Evolutionary conservation across 2,113 vertebrate species (phyloP).

Genomic region (Myrmecophaga tridactyla): DNA sequence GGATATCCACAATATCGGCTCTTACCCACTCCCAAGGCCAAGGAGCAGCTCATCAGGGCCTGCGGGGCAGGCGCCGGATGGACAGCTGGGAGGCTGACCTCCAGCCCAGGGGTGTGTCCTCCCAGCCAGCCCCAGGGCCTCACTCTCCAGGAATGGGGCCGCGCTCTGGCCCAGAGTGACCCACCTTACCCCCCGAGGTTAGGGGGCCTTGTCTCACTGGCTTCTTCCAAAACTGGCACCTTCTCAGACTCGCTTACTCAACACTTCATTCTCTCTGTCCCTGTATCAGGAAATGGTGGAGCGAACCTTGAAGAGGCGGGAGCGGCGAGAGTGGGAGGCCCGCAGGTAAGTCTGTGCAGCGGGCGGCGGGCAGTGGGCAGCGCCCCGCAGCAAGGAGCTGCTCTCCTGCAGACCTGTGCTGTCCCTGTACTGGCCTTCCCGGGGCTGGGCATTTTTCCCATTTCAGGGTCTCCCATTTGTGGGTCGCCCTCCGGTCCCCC

Average conservation of each 20-base stretch:
- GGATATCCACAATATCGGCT: not conserved
- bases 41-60: not conserved
- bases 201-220: not conserved
- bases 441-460: not conserved
- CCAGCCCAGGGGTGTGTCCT: too few species aligned
- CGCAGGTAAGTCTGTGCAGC: slow-evolving; percentile 84
- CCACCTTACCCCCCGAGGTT: not conserved
- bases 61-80: not conserved
- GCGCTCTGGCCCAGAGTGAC: not conserved
- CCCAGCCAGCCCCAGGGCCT: not conserved
- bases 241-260: not conserved
- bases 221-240: slow-evolving; percentile 72
- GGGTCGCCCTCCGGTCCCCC: not conserved
- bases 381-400: too few species aligned
- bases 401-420: not conserved
- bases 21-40: not conserved
- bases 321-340: slow-evolving; percentile 92
- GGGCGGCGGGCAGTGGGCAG: not conserved
- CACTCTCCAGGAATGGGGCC: not conserved
- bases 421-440: not conserved
- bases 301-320: slow-evolving; percentile 89
- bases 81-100: too few species aligned
- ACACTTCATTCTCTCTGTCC: slow-evolving; percentile 18
- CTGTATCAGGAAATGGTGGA: slow-evolving; percentile 87
- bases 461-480: not conserved